These are phyloP conservation scores for Eupithecia pulchellata DNA, from an alignment of 2,888 invertebrate genomes.

Conservation along the genomic window DNA sequence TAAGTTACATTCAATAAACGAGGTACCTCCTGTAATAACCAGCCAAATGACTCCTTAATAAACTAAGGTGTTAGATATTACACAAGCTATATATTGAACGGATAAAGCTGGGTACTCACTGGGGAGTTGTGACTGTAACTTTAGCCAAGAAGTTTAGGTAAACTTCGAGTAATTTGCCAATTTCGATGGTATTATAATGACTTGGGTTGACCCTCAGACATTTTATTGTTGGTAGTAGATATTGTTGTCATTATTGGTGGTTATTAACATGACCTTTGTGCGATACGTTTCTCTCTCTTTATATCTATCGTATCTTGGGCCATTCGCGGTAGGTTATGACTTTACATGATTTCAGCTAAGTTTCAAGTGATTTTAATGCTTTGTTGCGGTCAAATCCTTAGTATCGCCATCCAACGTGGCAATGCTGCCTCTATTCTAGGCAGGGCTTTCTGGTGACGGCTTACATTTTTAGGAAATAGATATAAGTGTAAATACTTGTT, in stretches of 20 bases:
- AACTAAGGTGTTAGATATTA: slow-evolving; percentile 33
- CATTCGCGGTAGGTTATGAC: neutral
- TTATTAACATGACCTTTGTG: neutral
- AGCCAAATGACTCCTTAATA: slow-evolving; percentile 30
- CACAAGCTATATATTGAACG: slow-evolving; percentile 23
- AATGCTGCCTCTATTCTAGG: no score
- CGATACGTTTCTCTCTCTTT: neutral
- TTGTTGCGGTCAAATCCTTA: no score
- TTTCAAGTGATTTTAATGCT: no score
- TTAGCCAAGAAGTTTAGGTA: no score
- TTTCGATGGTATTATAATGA: no score
- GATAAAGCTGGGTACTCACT: neutral
- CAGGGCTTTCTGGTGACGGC: no score
- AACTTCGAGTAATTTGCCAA: no score
- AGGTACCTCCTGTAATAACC: slow-evolving; percentile 23
- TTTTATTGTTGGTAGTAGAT: neutral
- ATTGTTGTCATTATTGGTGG: no score
- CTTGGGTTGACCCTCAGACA: no score
- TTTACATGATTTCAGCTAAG: neutral
- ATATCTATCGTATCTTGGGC: neutral
- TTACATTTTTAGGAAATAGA: no score
- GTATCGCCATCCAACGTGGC: no score
- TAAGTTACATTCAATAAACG: slow-evolving; percentile 42
- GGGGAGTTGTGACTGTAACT: neutral
- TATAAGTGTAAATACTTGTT: no score